These are phyloP conservation scores for Tetragonula carbonaria DNA, from an alignment of 2,888 invertebrate genomes.

Conservation along the genomic window DNA sequence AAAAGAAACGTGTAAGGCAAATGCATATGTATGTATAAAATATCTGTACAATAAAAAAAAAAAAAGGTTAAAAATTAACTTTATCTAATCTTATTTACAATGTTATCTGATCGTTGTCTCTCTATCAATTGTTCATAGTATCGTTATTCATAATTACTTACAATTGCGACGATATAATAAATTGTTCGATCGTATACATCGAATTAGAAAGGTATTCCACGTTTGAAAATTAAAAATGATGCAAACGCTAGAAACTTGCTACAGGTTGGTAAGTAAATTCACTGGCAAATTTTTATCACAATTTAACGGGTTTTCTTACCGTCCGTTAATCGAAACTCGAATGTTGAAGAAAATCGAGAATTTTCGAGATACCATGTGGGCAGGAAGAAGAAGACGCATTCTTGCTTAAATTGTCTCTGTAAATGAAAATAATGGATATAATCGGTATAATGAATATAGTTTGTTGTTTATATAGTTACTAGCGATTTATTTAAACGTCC, in stretches of 20 bases:
- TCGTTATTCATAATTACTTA: neutral
- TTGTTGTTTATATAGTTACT: neutral
- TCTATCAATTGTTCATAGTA: neutral
- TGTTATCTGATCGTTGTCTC: neutral
- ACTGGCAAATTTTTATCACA: neutral
- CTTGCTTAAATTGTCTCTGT: neutral
- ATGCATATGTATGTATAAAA: slow-evolving; percentile 17
- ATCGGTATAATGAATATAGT: neutral
- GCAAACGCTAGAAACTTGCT: neutral
- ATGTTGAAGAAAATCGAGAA: neutral
- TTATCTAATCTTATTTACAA: slow-evolving; percentile 4
- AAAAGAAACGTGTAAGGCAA: slow-evolving; percentile 11
- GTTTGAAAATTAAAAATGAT: neutral
- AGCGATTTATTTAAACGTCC: neutral
- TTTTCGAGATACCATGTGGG: neutral
- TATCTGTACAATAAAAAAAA: slow-evolving; percentile 29
- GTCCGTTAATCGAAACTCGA: neutral
- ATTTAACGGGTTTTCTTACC: neutral
- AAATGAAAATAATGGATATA: neutral
- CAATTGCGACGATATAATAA: neutral
- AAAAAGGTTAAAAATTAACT: slow-evolving; percentile 2
- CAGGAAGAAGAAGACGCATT: neutral
- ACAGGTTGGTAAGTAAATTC: neutral
- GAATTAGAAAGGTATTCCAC: neutral
- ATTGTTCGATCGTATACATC: neutral